Conservation (phyloP, 2,797 vertebrate genomes). For the Tauraco hartlaubi region DNA sequence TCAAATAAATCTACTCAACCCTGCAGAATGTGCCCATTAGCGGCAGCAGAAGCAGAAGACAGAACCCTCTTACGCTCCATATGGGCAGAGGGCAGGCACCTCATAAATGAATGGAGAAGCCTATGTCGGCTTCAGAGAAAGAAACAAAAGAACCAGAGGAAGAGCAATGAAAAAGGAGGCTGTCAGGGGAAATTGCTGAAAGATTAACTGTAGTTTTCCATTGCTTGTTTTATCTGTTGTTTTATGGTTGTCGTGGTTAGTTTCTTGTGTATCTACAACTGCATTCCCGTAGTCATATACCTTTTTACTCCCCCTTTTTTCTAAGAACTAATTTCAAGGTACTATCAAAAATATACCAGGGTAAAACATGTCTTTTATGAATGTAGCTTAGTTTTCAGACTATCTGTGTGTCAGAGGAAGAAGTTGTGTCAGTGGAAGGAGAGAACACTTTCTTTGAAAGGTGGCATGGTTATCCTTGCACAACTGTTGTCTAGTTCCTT, state of each 20-base stretch:
- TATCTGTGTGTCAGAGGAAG: background rate
- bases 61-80: conserved; percentile 54
- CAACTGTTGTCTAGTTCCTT: conserved; percentile 44
- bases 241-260: background rate
- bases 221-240: background rate
- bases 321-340: background rate
- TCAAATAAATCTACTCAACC: conserved; percentile 69
- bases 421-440: background rate
- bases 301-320: fast-evolving
- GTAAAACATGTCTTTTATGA: background rate
- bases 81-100: conserved; percentile 65
- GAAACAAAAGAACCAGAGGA: conserved; percentile 43
- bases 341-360: background rate
- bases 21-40: conserved; percentile 72
- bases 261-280: background rate
- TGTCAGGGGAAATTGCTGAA: background rate
- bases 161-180: background rate
- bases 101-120: conserved; percentile 77
- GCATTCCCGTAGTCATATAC: background rate
- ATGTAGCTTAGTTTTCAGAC: conserved; percentile 21
- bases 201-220: background rate
- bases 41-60: conserved; percentile 68
- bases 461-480: conserved; percentile 60
- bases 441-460: background rate
- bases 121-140: conserved; percentile 52